A percentile compares a stretch with the other conserved stretches of the same genome.
Conservation (phyloP, 92 coral and sea anemone genomes). For the Parazoanthus darwini region DNA sequence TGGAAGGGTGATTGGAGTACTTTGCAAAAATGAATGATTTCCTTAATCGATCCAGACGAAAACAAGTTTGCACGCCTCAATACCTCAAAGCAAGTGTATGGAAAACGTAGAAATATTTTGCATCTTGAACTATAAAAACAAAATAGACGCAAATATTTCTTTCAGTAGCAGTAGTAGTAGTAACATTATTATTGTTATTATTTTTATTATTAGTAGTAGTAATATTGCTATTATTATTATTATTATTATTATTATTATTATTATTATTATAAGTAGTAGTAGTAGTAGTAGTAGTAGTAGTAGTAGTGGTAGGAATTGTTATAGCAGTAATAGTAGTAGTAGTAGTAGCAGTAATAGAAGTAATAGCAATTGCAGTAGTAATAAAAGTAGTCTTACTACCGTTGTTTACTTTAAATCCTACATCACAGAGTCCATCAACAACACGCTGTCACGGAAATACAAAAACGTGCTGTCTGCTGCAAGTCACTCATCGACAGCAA, state of each 20-base stretch:
- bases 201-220: background rate
- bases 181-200: background rate
- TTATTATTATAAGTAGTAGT: background rate
- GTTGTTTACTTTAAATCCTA: background rate
- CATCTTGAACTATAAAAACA: too few relatives aligned
- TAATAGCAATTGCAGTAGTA: background rate
- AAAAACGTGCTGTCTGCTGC: conserved; percentile 13
- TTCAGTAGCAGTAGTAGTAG: background rate
- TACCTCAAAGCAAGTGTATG: too few relatives aligned
- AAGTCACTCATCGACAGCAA: background rate
- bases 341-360: background rate
- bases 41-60: too few relatives aligned
- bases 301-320: background rate
- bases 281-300: background rate
- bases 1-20: too few relatives aligned
- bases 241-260: background rate
- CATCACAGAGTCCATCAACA: background rate
- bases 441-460: conserved; percentile 18
- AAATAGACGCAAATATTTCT: too few relatives aligned
- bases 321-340: too few relatives aligned
- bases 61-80: too few relatives aligned
- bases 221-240: background rate
- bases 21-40: too few relatives aligned
- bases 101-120: too few relatives aligned
- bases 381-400: too few relatives aligned